Percentiles rank a stretch among this genome's conserved stretches.
These are phyloP conservation scores for Ophraella communa DNA, from an alignment of 2,888 invertebrate genomes.

Conservation along the genomic window DNA sequence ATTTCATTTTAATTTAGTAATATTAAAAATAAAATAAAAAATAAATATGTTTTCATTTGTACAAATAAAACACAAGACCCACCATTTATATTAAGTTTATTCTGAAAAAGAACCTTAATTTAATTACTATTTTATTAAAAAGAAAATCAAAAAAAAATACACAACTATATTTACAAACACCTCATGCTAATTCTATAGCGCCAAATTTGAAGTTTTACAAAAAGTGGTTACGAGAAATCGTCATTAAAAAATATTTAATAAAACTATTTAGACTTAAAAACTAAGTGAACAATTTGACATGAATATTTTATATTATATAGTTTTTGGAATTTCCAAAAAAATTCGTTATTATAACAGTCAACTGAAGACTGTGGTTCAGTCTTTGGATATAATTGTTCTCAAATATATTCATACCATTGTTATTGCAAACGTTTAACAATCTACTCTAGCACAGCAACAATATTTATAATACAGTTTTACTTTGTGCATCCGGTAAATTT, in stretches of 20 bases:
- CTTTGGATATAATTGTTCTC: constrained; percentile 37
- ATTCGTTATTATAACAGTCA: constrained; percentile 42
- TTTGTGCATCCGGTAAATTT: constrained; percentile 16
- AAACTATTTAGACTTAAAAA: constrained; percentile 12
- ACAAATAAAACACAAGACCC: not conserved
- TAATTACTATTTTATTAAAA: constrained; percentile 21
- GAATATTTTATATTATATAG: constrained; percentile 18
- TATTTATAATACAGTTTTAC: not conserved
- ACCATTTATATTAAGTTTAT: constrained; percentile 24
- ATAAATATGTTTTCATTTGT: not conserved
- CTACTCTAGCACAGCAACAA: constrained; percentile 3
- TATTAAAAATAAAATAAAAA: too few species aligned
- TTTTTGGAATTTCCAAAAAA: constrained; percentile 30
- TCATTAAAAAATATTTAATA: constrained; percentile 30
- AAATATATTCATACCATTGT: constrained; percentile 14
- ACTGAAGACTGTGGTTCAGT: constrained; percentile 44
- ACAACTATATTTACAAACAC: constrained; percentile 28
- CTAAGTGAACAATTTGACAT: constrained; percentile 26
- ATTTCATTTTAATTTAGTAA: too few species aligned
- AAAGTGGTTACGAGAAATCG: constrained; percentile 31
- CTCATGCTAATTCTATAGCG: constrained; percentile 32
- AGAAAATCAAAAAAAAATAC: constrained; percentile 15
- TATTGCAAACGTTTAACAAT: constrained; percentile 18
- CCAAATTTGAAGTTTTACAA: constrained; percentile 30
- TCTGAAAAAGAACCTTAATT: constrained; percentile 27